Conservation (phyloP, 92 coral and sea anemone genomes). For the Nematostella vectensis region DNA sequence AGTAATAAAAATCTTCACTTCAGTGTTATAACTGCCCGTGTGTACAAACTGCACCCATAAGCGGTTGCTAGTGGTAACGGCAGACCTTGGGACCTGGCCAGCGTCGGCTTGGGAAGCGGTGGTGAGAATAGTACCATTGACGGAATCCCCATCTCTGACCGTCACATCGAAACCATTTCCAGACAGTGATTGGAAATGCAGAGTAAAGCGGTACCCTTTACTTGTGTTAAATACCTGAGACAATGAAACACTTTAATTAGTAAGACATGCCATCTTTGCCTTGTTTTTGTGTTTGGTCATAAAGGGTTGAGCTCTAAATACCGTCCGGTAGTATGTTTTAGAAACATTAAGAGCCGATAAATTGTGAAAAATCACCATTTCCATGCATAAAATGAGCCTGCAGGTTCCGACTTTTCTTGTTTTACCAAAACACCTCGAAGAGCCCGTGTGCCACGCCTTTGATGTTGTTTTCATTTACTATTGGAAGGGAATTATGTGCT, state of each 20-base stretch:
- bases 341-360: too few relatives aligned
- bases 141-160: constrained; percentile 37
- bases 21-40: constrained; percentile 4
- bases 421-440: too few relatives aligned
- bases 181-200: constrained; percentile 26
- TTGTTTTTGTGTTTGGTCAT: too few relatives aligned
- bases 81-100: constrained; percentile 28
- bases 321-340: too few relatives aligned
- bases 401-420: too few relatives aligned
- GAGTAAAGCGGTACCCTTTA: constrained; percentile 14
- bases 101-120: constrained; percentile 19
- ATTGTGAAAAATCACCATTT: too few relatives aligned
- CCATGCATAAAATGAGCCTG: too few relatives aligned
- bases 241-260: neutral
- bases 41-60: constrained; percentile 37
- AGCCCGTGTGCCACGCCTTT: too few relatives aligned
- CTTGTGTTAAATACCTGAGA: constrained; percentile 16
- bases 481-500: too few relatives aligned
- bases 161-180: constrained; percentile 17
- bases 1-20: constrained; percentile 15
- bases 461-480: too few relatives aligned
- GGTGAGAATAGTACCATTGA: constrained; percentile 22
- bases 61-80: constrained; percentile 24
- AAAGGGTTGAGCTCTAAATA: too few relatives aligned
- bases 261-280: neutral